Evolutionary conservation across 2,113 vertebrate genomes (phyloP).

Genomic region (Campylorhamphus procurvoides): DNA sequence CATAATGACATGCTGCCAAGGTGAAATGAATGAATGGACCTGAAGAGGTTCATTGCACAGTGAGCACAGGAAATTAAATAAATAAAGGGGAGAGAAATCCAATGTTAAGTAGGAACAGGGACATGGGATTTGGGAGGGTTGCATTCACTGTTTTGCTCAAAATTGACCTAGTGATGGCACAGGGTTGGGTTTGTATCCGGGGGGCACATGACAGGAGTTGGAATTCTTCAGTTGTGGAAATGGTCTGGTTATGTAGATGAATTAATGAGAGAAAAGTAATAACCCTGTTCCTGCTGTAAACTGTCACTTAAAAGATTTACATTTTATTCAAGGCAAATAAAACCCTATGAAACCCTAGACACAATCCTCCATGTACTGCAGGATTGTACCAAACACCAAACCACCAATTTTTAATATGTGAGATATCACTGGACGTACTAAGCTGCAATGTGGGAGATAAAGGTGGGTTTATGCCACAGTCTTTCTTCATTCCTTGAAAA

Average conservation of each 20-base stretch:
- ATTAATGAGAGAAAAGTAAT: background rate
- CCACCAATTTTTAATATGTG: background rate
- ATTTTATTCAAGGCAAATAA: background rate
- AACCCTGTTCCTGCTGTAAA: background rate
- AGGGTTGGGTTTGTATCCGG: background rate
- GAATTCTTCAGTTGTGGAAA: background rate
- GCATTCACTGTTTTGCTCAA: background rate
- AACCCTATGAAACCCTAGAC: background rate
- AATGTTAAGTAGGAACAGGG: background rate
- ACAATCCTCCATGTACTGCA: background rate
- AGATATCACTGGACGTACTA: background rate
- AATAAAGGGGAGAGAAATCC: background rate
- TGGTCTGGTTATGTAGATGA: background rate
- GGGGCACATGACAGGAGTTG: background rate
- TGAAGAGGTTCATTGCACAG: background rate
- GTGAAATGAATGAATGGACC: conserved; percentile 40
- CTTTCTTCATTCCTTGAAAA: background rate
- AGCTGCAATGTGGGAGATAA: background rate
- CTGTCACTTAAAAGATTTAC: background rate
- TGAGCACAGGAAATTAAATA: background rate
- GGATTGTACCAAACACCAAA: background rate
- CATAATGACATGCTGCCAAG: conserved; percentile 30
- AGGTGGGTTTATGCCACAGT: background rate
- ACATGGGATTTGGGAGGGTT: background rate
- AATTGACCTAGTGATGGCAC: background rate